Evolutionary conservation across 2,797 vertebrate species (phyloP).

Genomic region (Helarctos malayanus): DNA sequence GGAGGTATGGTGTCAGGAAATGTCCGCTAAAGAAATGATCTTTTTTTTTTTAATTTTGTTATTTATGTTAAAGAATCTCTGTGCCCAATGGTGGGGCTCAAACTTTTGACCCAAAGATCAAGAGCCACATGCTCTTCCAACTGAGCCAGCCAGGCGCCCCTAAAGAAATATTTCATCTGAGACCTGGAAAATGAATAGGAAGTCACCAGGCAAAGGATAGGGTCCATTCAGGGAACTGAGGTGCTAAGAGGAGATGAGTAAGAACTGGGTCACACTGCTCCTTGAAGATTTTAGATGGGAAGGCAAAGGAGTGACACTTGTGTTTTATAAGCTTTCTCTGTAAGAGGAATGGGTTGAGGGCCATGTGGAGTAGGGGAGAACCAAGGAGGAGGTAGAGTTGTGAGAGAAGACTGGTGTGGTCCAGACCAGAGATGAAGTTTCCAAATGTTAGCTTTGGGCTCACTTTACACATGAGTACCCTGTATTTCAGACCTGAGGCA

Average conservation of each 20-base stretch:
- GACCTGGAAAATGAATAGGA: neutral
- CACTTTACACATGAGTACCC: neutral
- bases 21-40: neutral
- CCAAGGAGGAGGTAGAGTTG: neutral
- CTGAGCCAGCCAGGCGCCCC: neutral
- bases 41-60: neutral
- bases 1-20: slow-evolving; percentile 17
- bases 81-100: neutral
- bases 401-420: neutral
- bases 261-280: neutral
- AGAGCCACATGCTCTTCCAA: neutral
- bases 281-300: neutral
- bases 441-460: neutral
- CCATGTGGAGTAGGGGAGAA: neutral
- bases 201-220: neutral
- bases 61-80: neutral
- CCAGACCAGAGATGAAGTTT: neutral
- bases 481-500: neutral
- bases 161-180: slow-evolving; percentile 32
- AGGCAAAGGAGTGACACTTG: neutral
- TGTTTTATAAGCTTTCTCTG: slow-evolving; percentile 28
- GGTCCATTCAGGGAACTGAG: neutral
- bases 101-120: neutral
- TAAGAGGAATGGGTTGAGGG: neutral
- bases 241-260: neutral